These are phyloP conservation scores for Sitophilus oryzae DNA, from an alignment of 1,140 invertebrate species.

Conservation along the genomic window DNA sequence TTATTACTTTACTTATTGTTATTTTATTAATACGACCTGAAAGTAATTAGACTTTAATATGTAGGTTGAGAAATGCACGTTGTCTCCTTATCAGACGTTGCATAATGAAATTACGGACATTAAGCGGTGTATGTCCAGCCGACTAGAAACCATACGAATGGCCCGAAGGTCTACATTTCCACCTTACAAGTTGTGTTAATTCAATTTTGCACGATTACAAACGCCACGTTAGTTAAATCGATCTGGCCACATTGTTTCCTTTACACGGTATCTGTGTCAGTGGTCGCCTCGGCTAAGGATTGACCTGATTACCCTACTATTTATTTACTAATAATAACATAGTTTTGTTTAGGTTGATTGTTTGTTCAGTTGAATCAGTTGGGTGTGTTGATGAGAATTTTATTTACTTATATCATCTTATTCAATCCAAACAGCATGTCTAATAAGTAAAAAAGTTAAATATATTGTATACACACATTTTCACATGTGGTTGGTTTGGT, in stretches of 20 bases:
- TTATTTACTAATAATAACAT: background rate
- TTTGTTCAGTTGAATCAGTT: too few species aligned
- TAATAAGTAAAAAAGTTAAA: too few species aligned
- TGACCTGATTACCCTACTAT: background rate
- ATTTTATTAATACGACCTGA: too few species aligned
- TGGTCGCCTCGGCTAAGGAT: background rate
- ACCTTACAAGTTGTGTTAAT: constrained; percentile 9
- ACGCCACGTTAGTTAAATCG: background rate
- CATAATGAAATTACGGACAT: background rate
- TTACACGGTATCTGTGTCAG: background rate
- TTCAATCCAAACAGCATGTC: too few species aligned
- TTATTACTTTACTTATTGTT: too few species aligned
- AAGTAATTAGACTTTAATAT: too few species aligned
- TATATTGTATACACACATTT: too few species aligned
- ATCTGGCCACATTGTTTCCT: background rate
- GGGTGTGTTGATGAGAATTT: too few species aligned
- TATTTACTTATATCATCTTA: too few species aligned
- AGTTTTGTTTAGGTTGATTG: too few species aligned
- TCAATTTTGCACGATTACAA: constrained; percentile 10
- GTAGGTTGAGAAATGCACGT: too few species aligned
- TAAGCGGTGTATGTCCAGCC: background rate
- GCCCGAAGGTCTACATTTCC: constrained; percentile 1
- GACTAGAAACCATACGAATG: constrained; percentile 3
- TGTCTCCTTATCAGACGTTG: background rate
- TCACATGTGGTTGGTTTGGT: too few species aligned